Evolutionary conservation across 2,888 invertebrate genomes (phyloP), one percentile per base, ranked within the genome.

Genomic region (Parnassius glacialis): DNA sequence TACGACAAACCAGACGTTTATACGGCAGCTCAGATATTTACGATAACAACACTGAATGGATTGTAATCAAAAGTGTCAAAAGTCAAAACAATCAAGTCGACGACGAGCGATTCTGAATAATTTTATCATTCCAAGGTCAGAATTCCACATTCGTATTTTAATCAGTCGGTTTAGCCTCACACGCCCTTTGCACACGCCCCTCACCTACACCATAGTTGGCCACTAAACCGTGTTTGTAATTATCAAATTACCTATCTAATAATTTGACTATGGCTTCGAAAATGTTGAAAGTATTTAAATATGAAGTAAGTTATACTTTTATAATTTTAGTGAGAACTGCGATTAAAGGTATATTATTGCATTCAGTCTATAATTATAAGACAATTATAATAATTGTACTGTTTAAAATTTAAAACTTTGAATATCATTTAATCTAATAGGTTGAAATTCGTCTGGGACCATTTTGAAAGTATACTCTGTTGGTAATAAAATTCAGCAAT

Each of bases 101-200:
- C 77, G 77, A 76, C 76, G 69, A 71, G 70, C 71, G 74, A 74
- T 77, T 69, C 68, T 65, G 65, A 77, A 77, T 80, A 78, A 73
- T 78, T 83, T 89, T 89, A 90, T 90, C 87, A 85, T 83, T 82
- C 84, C 86, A 90, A 90, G 90, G 90, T 85, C 85, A 84, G 76
- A 76, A 67, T 64, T 59, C 59, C 47, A 80, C 78, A 80, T 79
- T 83, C 80, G 80, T 85, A 84, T 83, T 87, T 78, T 84, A 87
- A 87, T 89, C 87, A 87, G 54, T 59, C 43, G 48, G 48, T 86
- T 87, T 71, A 79, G 81, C 77, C 78, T 79, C 75, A 77, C 34
- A 34, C n/a, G 52, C 10, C 76, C n/a, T n/a, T n/a, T n/a, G n/a
- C n/a, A n/a, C n/a, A n/a, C n/a, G n/a, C n/a, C 78, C 79, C 74